Percentiles rank a stretch among this genome's conserved stretches.
Conservation (phyloP, 2,113 vertebrate genomes). For the Pogonocichla stellata region DNA sequence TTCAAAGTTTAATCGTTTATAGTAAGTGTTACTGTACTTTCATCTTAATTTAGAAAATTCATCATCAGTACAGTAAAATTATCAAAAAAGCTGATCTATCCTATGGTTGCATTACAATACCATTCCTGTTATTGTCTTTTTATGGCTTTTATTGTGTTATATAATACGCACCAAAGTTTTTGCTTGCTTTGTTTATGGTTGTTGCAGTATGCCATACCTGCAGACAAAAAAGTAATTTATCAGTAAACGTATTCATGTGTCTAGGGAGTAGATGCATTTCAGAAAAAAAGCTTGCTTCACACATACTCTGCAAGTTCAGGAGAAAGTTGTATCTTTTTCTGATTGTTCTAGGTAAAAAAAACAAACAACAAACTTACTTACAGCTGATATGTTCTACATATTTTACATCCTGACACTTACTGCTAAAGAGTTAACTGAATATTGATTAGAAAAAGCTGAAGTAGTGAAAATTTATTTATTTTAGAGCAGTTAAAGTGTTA, state of each 20-base stretch:
- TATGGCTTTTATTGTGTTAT: not conserved
- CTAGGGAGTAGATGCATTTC: not conserved
- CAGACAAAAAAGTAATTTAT: not conserved
- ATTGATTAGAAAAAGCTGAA: conserved; percentile 36
- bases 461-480: conserved; percentile 30
- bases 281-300: not conserved
- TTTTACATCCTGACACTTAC: not conserved
- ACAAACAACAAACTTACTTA: not conserved
- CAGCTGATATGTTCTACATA: not conserved
- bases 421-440: conserved; percentile 43
- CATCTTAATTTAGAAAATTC: not conserved
- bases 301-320: not conserved
- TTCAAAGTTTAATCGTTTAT: not conserved
- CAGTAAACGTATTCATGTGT: not conserved
- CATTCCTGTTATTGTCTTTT: not conserved
- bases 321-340: not conserved
- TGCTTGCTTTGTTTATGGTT: not conserved
- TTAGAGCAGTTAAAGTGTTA: conserved; percentile 41
- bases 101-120: not conserved
- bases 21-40: not conserved
- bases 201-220: not conserved
- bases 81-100: not conserved
- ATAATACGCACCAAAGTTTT: not conserved
- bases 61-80: not conserved
- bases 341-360: not conserved